phyloP scores from a whole-genome alignment of 2,113 vertebrate species.

The Hippocampus mohnikei region DNA sequence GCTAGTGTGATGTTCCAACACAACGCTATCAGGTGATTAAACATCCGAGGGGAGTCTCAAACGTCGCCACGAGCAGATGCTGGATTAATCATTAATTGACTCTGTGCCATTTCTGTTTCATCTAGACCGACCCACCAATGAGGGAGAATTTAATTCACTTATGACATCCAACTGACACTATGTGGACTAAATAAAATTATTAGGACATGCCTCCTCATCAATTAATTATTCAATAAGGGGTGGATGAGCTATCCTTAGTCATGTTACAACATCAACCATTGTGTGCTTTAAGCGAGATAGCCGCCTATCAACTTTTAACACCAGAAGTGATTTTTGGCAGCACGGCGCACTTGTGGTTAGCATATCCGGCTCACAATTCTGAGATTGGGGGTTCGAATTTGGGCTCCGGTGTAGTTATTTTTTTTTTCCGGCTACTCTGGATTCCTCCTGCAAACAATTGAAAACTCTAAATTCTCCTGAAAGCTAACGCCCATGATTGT shows the following conservation, averaged over 20 bases:
- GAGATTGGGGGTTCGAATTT: not conserved
- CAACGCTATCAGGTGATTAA: conserved; percentile 71
- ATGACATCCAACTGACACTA: not conserved
- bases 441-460: too few species aligned
- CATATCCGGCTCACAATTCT: not conserved
- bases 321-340: not conserved
- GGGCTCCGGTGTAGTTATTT: too few species aligned
- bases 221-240: not conserved
- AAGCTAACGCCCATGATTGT: too few species aligned
- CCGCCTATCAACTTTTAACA: not conserved
- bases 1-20: conserved; percentile 64
- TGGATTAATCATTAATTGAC: conserved; percentile 73
- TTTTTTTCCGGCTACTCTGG: too few species aligned
- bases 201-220: not conserved
- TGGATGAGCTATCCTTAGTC: not conserved
- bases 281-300: not conserved
- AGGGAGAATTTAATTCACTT: conserved; percentile 26
- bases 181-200: too few species aligned
- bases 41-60: conserved; percentile 66
- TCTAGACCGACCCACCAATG: conserved; percentile 39
- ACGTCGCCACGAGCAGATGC: conserved; percentile 63
- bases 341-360: not conserved
- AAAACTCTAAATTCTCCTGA: too few species aligned
- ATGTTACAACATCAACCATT: not conserved
- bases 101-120: conserved; percentile 59